Evolutionary conservation across 92 coral and sea anemone species (phyloP).

Genomic region (Diadumene lineata): DNA sequence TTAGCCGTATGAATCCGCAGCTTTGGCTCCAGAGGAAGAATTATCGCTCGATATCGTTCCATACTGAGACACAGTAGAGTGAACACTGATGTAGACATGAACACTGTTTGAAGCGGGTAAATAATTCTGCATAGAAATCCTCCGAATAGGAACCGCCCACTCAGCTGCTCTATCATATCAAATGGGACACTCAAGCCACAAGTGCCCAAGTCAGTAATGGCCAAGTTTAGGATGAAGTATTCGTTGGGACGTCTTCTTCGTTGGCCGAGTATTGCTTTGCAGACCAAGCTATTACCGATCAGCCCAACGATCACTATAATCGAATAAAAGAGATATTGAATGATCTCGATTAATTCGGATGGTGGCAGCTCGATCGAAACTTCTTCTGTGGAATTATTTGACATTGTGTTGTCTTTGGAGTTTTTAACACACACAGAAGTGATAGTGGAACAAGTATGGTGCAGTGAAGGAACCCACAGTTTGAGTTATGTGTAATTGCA

Average conservation of each 20-base stretch:
- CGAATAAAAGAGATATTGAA: conserved; percentile 43
- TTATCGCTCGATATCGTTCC: conserved; percentile 67
- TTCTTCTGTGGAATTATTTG: conserved; percentile 11
- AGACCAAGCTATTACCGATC: conserved; percentile 52
- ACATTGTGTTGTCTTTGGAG: background rate
- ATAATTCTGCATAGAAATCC: conserved; percentile 52
- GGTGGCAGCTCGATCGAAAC: background rate
- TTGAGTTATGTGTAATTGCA: too few species aligned
- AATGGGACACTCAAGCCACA: conserved; percentile 59
- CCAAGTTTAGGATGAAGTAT: conserved; percentile 56
- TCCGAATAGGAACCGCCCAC: conserved; percentile 51
- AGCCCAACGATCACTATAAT: conserved; percentile 43
- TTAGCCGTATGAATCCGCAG: conserved; percentile 33
- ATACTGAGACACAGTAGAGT: conserved; percentile 57
- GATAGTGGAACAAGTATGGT: too few species aligned
- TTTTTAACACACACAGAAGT: too few species aligned
- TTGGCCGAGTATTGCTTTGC: conserved; percentile 44
- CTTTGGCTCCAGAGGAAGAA: conserved; percentile 66
- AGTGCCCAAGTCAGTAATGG: conserved; percentile 66
- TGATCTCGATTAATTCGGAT: background rate
- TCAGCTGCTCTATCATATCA: conserved; percentile 58
- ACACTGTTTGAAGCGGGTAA: conserved; percentile 68
- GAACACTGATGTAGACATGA: conserved; percentile 65
- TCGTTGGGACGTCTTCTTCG: conserved; percentile 47
- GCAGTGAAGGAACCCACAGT: too few species aligned